These are phyloP conservation scores for Seira sanloemensis DNA, from an alignment of 2,888 invertebrate genomes.

Conservation along the genomic window DNA sequence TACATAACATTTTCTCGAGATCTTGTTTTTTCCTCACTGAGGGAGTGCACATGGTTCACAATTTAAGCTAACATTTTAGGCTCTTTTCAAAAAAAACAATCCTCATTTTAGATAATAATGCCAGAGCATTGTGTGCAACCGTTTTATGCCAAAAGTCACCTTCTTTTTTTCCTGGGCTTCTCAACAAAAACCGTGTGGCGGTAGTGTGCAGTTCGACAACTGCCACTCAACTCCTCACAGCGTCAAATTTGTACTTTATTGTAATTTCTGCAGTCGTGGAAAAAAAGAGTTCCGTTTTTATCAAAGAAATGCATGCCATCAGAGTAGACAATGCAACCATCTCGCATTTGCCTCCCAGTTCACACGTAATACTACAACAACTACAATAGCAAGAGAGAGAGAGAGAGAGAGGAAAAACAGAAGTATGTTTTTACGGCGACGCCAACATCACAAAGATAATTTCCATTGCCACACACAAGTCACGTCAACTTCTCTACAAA, in stretches of 20 bases:
- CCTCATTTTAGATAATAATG: neutral
- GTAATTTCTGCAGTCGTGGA: neutral
- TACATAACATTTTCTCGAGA: neutral
- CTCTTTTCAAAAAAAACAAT: no score
- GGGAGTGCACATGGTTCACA: conserved; percentile 11
- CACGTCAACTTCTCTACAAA: neutral
- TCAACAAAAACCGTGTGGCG: neutral
- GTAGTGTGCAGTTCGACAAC: neutral
- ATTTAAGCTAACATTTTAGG: neutral
- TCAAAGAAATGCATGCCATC: neutral
- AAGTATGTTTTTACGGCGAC: neutral
- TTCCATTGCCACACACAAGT: conserved; percentile 6
- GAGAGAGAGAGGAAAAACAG: neutral
- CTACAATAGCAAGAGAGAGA: neutral
- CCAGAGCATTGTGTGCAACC: neutral
- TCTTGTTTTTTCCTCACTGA: neutral
- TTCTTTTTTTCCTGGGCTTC: neutral
- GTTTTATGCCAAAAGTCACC: conserved; percentile 9
- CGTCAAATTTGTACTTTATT: neutral
- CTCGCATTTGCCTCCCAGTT: neutral
- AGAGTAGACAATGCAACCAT: neutral
- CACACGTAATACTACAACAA: conserved; percentile 4
- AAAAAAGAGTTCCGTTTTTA: neutral
- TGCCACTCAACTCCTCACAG: neutral
- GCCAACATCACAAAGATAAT: neutral